Conservation (phyloP, 2,113 vertebrate genomes). For the Pseudonaja textilis region DNA sequence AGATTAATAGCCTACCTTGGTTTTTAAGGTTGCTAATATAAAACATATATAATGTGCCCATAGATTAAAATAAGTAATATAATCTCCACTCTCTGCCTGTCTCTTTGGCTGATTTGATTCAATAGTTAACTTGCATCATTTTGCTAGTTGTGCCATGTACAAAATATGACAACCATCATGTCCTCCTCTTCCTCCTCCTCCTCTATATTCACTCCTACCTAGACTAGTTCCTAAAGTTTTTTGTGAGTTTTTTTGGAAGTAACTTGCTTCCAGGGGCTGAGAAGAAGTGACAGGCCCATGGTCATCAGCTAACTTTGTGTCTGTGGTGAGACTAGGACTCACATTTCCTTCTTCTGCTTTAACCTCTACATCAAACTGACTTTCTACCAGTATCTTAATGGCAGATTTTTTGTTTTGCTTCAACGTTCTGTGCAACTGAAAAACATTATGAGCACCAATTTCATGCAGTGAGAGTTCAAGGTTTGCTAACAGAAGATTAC, state of each 20-base stretch:
- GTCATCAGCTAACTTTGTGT: neutral
- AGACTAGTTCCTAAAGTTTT: neutral
- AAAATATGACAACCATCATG: neutral
- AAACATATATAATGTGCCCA: neutral
- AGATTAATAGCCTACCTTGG: neutral
- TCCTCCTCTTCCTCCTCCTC: too few relatives aligned
- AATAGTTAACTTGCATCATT: neutral
- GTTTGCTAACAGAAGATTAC: neutral
- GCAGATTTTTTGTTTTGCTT: neutral
- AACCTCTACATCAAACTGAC: neutral
- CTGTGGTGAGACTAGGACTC: neutral
- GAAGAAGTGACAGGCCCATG: neutral
- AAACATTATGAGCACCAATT: neutral
- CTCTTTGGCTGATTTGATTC: neutral
- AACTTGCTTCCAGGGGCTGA: neutral
- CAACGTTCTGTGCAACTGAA: neutral
- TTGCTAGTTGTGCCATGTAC: neutral
- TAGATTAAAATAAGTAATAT: neutral
- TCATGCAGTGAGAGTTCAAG: neutral
- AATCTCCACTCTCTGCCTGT: neutral
- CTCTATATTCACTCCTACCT: neutral
- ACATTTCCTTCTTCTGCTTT: neutral
- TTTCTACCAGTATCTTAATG: neutral
- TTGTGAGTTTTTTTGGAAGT: neutral
- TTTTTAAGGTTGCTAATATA: neutral